Evolutionary conservation across 2,888 invertebrate genomes (phyloP).

Genomic region (Leptarthrus brevirostris): DNA sequence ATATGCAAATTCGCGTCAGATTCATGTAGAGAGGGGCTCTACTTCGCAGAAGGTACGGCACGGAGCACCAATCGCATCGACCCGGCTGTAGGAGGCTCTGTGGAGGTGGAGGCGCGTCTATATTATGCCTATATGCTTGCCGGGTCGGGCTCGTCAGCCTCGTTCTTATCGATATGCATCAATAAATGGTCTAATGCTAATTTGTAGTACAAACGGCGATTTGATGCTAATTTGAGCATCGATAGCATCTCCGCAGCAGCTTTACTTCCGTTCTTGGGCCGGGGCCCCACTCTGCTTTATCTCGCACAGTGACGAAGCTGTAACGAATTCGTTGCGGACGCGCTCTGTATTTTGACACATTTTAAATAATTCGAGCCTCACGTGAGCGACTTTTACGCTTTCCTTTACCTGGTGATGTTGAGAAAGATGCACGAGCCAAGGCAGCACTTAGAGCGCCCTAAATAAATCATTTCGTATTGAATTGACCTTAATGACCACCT

Average conservation of each 20-base stretch:
- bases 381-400: not conserved
- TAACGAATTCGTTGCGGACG: not conserved
- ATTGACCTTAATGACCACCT: constrained; percentile 3
- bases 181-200: constrained; percentile 49
- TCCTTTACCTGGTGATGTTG: not conserved
- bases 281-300: not conserved
- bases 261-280: constrained; percentile 40
- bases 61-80: constrained; percentile 10
- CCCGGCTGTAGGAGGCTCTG: not conserved
- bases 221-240: constrained; percentile 44
- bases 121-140: not conserved
- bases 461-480: constrained; percentile 36
- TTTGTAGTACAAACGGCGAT: constrained; percentile 47
- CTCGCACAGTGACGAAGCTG: not conserved
- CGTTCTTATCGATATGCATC: constrained; percentile 46
- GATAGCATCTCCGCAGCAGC: constrained; percentile 35
- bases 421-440: not conserved
- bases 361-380: not conserved
- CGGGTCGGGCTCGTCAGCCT: constrained; percentile 4
- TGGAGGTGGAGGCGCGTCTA: constrained; percentile 1
- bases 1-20: constrained; percentile 45
- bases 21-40: not conserved
- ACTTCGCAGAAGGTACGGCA: not conserved
- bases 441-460: not conserved
- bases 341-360: constrained; percentile 28